phyloP scores from a whole-genome alignment of 2,797 vertebrate species.

The Macroramphosus scolopax region DNA sequence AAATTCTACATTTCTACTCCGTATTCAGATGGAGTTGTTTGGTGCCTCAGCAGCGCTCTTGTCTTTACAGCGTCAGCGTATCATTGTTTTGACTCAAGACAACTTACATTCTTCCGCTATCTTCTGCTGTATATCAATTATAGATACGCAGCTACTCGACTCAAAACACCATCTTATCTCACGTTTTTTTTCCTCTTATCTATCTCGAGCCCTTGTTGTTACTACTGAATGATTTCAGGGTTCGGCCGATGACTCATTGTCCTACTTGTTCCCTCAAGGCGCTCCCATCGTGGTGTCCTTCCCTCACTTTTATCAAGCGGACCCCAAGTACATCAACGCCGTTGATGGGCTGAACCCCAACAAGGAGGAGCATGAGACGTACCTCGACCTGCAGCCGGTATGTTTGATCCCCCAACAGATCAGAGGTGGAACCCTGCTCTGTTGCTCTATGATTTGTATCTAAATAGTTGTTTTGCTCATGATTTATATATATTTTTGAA shows the following conservation, averaged over 20 bases:
- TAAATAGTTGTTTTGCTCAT: constrained; percentile 13
- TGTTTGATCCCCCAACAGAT: not conserved
- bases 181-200: constrained; percentile 9
- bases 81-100: not conserved
- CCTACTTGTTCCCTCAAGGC: constrained; percentile 51
- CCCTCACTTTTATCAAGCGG: constrained; percentile 85
- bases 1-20: too few relatives aligned
- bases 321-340: constrained; percentile 77
- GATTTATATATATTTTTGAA: too few relatives aligned
- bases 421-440: not conserved
- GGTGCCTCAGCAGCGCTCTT: not conserved
- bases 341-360: constrained; percentile 80
- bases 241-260: constrained; percentile 4
- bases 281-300: constrained; percentile 85
- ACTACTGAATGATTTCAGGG: not conserved
- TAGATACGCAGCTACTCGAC: not conserved
- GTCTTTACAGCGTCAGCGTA: too few relatives aligned
- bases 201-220: not conserved
- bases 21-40: too few relatives aligned
- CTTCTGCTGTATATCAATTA: not conserved
- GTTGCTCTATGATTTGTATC: too few relatives aligned
- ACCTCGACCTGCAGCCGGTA: constrained; percentile 84
- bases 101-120: constrained; percentile 2
- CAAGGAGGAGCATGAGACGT: constrained; percentile 83
- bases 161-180: constrained; percentile 22